Evolutionary conservation across 2,797 vertebrate species (phyloP), one percentile per base, ranked within the genome.

Genomic region (Ceryle rudis): DNA sequence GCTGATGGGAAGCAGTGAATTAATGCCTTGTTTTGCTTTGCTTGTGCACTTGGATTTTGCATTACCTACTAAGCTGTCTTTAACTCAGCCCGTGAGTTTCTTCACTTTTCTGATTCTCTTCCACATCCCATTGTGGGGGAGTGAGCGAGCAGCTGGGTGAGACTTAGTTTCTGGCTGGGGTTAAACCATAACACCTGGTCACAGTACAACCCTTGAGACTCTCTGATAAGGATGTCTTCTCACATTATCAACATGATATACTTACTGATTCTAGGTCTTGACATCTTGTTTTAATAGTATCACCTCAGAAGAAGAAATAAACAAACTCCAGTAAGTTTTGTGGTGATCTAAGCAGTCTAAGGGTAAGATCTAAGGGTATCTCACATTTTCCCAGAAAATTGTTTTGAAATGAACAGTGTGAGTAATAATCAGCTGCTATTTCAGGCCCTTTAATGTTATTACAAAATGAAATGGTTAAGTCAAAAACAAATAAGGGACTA

Each of bases 101-200:
- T 9, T 1, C 5, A 18, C 8, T 6, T 15, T 81, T 61, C 23
- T 2, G 0, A 26, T 77, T 86, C 25, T 42, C 7, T 66, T 13
- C 35, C 4, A n/a, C 7, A 17, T 5, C n/a, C 35, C n/a, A 14
- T 5, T 0, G 0, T 4, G 9, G 19, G 20, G 3, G 2, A 54
- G 17, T 12, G 28, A 60, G 46, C 0, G 1, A 42, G 62, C 0
- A 2, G 29, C 33, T 84, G 62, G 1, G 6, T 47, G 12, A 29
- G 26, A 8, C 33, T 58, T 33, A 29, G 39, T 23, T 70, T 33
- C 6, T 6, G 1, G 19, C 31, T 55, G 46, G 6, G 6, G 4
- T 66, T 71, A 37, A 74, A 55, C 35, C 19, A 17, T 0, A 0
- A 29, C n/a, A 55, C 4, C 20, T 55, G 25, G 25, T 29, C 29